Evolutionary conservation across 2,797 vertebrate species (phyloP), one percentile per base, ranked within the genome.

Genomic region (Coilia nasus): DNA sequence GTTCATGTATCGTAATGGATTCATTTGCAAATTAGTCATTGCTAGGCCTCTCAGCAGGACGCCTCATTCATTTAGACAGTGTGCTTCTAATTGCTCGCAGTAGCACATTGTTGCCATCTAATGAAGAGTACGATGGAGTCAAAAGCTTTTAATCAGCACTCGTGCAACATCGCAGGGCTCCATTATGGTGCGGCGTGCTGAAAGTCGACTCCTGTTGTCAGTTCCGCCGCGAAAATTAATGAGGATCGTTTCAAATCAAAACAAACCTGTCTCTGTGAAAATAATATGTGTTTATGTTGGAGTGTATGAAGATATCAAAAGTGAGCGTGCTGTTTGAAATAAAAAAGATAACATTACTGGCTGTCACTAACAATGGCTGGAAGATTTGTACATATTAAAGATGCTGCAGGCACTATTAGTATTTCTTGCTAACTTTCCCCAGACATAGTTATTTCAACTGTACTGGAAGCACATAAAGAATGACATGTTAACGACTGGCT

Each of bases 11-110:
- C 71, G 17, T 78, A 78, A 78, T 78, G 17, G 35, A 71, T 71
- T 78, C 31, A 44, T 78, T 78, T 78, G 71, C 71, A 78, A 78
- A 78, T 78, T 78, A 78, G 71, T 78, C 71, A 78, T 78, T 17
- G 31, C 35, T 44, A 5, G 5, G 35, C 17, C 35, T 44, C 71
- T 44, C 71, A 35, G 31, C 71, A 2, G 71, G 71, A 35, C 6
- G 14, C 17, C 71, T 78, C 71, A 78, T 78, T 78, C 71, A 78
- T 44, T 78, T 78, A 19, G 71, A 44, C 71, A 44, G 71, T 25
- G 15, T 3, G 71, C 71, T 44, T 44, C 71, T 78, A 78, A 78
- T 78, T 35, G 71, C 71, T 44, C 17, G 6, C 35, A 44, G 71
- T 41, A 41, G 71, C 71, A 78, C 71, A 78, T 78, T 78, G 71